phyloP scores from a whole-genome alignment of 2,888 invertebrate genomes.

The Listrodromus nycthemerus region DNA sequence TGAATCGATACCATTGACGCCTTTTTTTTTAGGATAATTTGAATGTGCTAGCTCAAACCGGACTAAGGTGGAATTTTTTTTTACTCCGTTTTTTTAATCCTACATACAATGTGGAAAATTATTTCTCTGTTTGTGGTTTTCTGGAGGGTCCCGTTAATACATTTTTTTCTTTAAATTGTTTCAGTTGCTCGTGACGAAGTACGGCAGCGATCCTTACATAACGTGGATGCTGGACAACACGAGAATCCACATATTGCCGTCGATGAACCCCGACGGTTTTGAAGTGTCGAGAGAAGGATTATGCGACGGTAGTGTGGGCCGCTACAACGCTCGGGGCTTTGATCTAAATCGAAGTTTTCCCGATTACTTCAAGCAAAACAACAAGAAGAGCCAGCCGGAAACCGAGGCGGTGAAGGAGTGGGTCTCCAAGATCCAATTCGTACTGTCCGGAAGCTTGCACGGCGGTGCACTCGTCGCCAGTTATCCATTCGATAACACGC shows the following conservation, averaged over 20 bases:
- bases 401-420: slow-evolving; percentile 97
- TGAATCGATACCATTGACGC: not conserved
- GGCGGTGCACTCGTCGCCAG: slow-evolving; percentile 98
- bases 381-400: slow-evolving; percentile 96
- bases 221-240: slow-evolving; percentile 97
- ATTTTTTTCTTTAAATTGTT: slow-evolving; percentile 77
- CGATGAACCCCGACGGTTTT: slow-evolving; percentile 99
- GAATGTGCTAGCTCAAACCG: not conserved
- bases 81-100: not conserved
- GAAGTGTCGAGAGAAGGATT: slow-evolving; percentile 95
- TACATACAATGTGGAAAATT: not conserved
- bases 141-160: not conserved
- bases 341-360: slow-evolving; percentile 99
- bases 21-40: not conserved
- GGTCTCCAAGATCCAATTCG: slow-evolving; percentile 97
- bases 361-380: slow-evolving; percentile 96
- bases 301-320: slow-evolving; percentile 94
- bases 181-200: slow-evolving; percentile 93
- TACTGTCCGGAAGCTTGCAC: slow-evolving; percentile 96
- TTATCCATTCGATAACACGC: slow-evolving; percentile 98
- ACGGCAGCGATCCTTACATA: slow-evolving; percentile 93
- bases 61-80: not conserved
- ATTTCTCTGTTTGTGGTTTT: slow-evolving; percentile 20
- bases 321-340: slow-evolving; percentile 95
- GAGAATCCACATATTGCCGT: slow-evolving; percentile 97